Evolutionary conservation across 2,113 vertebrate species (phyloP), one percentile per base, ranked within the genome.

Genomic region (Eclectus roratus): DNA sequence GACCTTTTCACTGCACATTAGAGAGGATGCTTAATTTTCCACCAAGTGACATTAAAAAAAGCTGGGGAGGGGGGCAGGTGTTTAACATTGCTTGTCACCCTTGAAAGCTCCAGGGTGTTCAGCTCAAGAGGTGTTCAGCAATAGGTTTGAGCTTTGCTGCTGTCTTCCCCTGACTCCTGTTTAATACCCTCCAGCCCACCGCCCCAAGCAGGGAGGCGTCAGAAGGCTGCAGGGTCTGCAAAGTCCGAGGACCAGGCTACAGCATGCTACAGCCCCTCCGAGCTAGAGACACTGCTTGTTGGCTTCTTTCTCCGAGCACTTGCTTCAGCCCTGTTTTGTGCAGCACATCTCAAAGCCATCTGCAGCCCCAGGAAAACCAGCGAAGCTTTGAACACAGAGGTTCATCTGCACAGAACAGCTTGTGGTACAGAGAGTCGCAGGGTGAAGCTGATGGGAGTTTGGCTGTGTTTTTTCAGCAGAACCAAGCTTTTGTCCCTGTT

Each of bases 401-500:
- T 89, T 52, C 56, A 50, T 76, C 81, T 91, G 81, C 78, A 21
- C 9, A 9, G 73, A 91, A 16, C 64, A 89, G 64, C 37, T 83
- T 66, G 77, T 0, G 0, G 33, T 14, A 49, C 3, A 0, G 15
- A 41, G 41, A 17, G 41, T 86, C 68, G 41, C 53, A 65, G 49
- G 44, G 23, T 92, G 9, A 70, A 81, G 31, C 25, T 66, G n/a
- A 16, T 31, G 27, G n/a, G 25, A 71, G 25, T 56, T 76, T 71
- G 50, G 73, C 35, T 77, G 72, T 0, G 4, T 31, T 43, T 43
- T 77, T 80, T 41, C 16, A 84, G 21, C 24, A 43, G 46, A 37
- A 73, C 24, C 4, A 77, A 43, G 41, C 1, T 39, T 84, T 78
- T 44, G 28, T 10, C 35, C n/a, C 27, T 56, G 11, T 31, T 85